Evolutionary conservation across 1,140 invertebrate genomes (phyloP), one percentile per base, ranked within the genome.

Genomic region (Aphelenchoides fujianensis): DNA sequence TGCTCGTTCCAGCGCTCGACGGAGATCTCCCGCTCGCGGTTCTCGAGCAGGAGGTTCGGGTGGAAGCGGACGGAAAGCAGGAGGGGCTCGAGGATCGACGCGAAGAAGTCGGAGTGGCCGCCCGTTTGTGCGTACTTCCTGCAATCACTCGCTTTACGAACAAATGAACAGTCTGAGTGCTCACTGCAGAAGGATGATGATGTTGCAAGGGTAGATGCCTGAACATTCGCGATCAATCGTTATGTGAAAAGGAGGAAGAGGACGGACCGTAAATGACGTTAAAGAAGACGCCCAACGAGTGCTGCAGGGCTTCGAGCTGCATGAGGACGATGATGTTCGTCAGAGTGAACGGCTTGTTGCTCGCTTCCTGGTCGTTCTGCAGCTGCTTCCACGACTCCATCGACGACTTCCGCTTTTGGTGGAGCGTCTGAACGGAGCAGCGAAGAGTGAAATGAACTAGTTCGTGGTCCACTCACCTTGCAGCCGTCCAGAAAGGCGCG

Each of bases 381-480:
- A 66, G 31, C 53, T 12, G 32, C 16, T 66, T 59, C 41, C 41
- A 48, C 41, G 12, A 16, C 55, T 59, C 55, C 55, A 59, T 7
- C 55, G 55, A 59, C 23, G 55, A 59, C 34, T 59, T 59, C 12
- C 16, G 16, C 32, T 35, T 66, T 30, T 37, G 63, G 34, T 66
- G 63, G n/a, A n/a, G n/a, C n/a, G n/a, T n/a, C n/a, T n/a, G 2
- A 53, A 53, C 19, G 52, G 52, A 53, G 52, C 27, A 53, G 52
- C 19, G 27, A 27, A 53, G 27, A 27, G 52, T 53, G 52, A 19
- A 19, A 53, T 23, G 1, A 1, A 19, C 1, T 53, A 53, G 52
- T 23, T n/a, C n/a, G n/a, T n/a, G n/a, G n/a, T n/a, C n/a, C n/a
- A 35, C 53, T 41, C 19, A 37, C 16, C 34, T 64, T 66, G 63